Conservation (phyloP, 2,113 vertebrate species). For the Raphicerus campestris region DNA sequence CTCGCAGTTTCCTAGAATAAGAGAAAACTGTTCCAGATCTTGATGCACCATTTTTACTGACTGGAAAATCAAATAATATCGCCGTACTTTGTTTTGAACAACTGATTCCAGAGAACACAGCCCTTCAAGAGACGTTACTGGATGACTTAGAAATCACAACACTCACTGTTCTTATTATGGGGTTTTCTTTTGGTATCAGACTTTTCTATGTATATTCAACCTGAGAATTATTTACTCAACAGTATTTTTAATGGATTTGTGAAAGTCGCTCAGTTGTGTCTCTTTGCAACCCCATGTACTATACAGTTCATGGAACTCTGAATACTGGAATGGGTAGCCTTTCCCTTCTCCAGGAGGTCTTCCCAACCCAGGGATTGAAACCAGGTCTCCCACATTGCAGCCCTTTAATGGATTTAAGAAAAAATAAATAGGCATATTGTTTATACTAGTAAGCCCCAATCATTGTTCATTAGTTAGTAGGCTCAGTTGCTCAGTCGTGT, state of each 20-base stretch:
- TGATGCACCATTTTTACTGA: background rate
- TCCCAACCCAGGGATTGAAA: background rate
- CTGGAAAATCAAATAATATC: background rate
- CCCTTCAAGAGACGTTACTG: background rate
- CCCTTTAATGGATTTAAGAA: background rate
- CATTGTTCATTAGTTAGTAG: background rate
- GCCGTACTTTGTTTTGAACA: background rate
- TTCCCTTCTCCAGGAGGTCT: background rate
- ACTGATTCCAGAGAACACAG: background rate
- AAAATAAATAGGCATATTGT: background rate
- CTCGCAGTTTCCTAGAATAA: background rate
- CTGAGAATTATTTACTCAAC: constrained; percentile 2
- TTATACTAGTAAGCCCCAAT: background rate
- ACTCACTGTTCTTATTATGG: background rate
- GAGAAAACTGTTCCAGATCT: background rate
- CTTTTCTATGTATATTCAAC: background rate
- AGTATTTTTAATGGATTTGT: background rate
- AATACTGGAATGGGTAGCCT: background rate
- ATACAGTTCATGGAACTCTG: background rate
- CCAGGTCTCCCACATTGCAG: background rate
- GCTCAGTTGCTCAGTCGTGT: no score
- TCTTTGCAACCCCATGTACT: background rate
- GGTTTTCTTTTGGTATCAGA: constrained; percentile 4
- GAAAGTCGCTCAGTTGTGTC: background rate
- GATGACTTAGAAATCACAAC: background rate